phyloP scores from a whole-genome alignment of 1,140 invertebrate species.

The Anadara kagoshimensis region DNA sequence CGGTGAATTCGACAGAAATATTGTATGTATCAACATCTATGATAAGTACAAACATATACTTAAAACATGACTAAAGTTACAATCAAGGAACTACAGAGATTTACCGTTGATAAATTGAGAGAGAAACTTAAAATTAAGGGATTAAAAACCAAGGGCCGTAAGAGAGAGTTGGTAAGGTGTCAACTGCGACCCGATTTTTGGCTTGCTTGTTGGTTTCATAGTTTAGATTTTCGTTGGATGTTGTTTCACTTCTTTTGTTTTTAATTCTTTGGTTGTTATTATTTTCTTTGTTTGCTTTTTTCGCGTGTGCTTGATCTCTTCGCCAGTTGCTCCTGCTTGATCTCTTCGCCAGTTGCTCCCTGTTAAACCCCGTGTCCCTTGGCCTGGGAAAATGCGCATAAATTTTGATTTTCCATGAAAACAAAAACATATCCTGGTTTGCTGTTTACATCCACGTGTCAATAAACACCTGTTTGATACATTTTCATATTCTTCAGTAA shows the following conservation, averaged over 20 bases:
- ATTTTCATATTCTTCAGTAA: no score
- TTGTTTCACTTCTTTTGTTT: not conserved
- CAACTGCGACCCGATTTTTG: not conserved
- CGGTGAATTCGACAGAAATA: no score
- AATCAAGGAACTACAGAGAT: no score
- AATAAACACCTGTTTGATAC: no score
- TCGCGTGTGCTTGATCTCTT: not conserved
- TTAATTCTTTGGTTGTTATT: not conserved
- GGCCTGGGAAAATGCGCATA: no score
- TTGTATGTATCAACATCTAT: no score
- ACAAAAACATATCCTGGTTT: not conserved
- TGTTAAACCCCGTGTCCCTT: no score
- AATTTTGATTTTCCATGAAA: not conserved
- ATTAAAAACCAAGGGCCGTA: slow-evolving; percentile 44
- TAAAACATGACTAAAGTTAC: no score
- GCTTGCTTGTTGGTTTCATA: not conserved
- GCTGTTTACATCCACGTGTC: not conserved
- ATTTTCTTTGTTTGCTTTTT: not conserved
- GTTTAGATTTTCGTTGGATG: not conserved
- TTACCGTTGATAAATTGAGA: slow-evolving; percentile 24
- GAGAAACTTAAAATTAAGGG: slow-evolving; percentile 36
- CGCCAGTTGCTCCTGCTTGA: no score
- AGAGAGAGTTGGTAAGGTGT: slow-evolving; percentile 46
- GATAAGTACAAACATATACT: no score
- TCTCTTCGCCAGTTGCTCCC: no score